These are phyloP conservation scores for Hemibagrus wyckioides DNA, from an alignment of 2,113 vertebrate species.

Conservation along the genomic window DNA sequence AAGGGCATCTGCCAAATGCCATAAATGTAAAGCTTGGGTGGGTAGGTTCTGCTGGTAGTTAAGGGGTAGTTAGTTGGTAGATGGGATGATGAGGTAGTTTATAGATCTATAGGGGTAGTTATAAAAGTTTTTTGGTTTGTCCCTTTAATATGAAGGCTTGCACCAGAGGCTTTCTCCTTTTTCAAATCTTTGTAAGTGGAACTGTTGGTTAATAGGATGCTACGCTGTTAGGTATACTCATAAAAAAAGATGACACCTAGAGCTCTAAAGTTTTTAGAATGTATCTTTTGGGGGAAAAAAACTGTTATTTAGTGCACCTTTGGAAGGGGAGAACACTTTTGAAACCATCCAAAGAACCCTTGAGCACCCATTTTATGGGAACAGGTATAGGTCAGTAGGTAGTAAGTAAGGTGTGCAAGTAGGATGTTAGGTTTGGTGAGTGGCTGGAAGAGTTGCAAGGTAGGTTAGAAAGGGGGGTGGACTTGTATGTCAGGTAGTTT, in stretches of 20 bases:
- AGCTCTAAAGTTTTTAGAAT: not conserved
- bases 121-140: not conserved
- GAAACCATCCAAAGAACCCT: not conserved
- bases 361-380: not conserved
- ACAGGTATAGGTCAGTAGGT: not conserved
- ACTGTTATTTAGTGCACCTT: not conserved
- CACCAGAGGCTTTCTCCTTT: not conserved
- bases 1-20: too few relatives aligned
- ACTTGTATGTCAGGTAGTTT: not conserved
- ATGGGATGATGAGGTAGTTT: not conserved
- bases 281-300: not conserved
- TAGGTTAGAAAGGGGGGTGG: not conserved
- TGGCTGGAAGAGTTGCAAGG: too few relatives aligned
- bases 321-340: not conserved
- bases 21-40: too few relatives aligned
- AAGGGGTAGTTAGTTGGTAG: not conserved
- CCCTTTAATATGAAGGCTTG: not conserved
- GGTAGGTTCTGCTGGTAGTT: not conserved
- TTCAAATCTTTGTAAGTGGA: not conserved
- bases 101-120: not conserved
- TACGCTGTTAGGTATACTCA: not conserved
- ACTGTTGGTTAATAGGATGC: not conserved
- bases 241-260: not conserved
- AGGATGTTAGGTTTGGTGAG: not conserved
- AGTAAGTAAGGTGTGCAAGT: not conserved